A percentile compares a stretch with the other conserved stretches of the same genome.
Conservation (phyloP, 1,140 invertebrate species). For the Lordiphosa collinella region DNA sequence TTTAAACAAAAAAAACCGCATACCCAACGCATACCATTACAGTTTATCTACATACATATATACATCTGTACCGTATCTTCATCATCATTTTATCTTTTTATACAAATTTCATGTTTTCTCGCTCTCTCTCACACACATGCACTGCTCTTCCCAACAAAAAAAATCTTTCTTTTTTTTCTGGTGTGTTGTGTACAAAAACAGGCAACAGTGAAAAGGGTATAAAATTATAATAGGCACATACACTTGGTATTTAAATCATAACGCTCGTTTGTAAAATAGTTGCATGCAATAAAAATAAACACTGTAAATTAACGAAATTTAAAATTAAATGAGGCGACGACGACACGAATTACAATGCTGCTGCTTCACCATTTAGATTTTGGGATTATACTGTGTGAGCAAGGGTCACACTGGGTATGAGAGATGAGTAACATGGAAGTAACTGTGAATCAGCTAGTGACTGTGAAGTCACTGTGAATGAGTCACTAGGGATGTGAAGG, state of each 20-base stretch:
- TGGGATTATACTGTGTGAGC: too few species aligned
- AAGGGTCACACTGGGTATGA: too few species aligned
- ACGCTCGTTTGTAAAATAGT: conserved; percentile 26
- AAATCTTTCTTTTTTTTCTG: conserved; percentile 54
- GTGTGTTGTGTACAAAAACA: conserved; percentile 23
- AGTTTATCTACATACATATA: conserved; percentile 17
- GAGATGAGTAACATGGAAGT: too few species aligned
- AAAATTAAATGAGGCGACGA: too few species aligned
- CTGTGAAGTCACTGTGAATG: too few species aligned
- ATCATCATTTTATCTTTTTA: conserved; percentile 60
- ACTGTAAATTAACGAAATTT: conserved; percentile 14
- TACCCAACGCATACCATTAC: conserved; percentile 18
- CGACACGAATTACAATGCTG: too few species aligned
- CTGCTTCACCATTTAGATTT: too few species aligned
- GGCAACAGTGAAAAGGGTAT: conserved; percentile 12
- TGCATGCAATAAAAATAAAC: conserved; percentile 38
- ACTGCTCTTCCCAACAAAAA: conserved; percentile 22
- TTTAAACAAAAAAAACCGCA: conserved; percentile 67
- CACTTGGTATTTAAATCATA: conserved; percentile 49
- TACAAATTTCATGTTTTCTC: conserved; percentile 53
- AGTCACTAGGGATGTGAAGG: too few species aligned
- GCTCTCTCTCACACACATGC: conserved; percentile 23
- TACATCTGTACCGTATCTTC: conserved; percentile 45
- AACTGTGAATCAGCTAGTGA: too few species aligned
- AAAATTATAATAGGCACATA: conserved; percentile 21